phyloP scores from a whole-genome alignment of 2,113 vertebrate genomes.

The Aspidoscelis tigris region DNA sequence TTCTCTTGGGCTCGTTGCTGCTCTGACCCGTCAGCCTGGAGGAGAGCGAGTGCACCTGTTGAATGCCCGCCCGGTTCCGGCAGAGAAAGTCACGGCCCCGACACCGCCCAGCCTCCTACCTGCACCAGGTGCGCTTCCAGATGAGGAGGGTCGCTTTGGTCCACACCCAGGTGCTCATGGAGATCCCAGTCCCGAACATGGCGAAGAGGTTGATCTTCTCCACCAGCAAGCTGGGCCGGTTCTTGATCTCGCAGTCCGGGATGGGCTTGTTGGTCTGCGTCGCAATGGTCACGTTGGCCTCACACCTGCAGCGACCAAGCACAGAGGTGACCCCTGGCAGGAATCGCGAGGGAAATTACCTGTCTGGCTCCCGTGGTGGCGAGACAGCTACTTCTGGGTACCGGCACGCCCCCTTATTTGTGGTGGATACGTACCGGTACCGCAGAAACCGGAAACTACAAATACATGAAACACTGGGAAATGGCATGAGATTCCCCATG shows the following conservation, averaged over 20 bases:
- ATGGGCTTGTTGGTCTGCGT: slow-evolving; percentile 94
- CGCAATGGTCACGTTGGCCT: slow-evolving; percentile 96
- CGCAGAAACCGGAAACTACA: too few relatives aligned
- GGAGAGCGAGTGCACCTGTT: not conserved
- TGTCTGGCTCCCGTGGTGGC: too few relatives aligned
- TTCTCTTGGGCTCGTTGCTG: slow-evolving; percentile 94
- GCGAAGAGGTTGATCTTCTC: slow-evolving; percentile 99
- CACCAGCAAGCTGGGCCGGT: slow-evolving; percentile 93
- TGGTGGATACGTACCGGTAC: too few relatives aligned
- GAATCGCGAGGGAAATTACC: too few relatives aligned
- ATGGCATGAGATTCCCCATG: too few relatives aligned
- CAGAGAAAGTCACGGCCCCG: too few relatives aligned
- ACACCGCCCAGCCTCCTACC: slow-evolving; percentile 70
- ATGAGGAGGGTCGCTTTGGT: slow-evolving; percentile 98
- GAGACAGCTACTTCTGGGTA: too few relatives aligned
- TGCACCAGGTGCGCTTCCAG: slow-evolving; percentile 98
- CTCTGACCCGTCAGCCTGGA: slow-evolving; percentile 91
- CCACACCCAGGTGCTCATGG: slow-evolving; percentile 99
- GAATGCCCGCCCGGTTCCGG: too few relatives aligned
- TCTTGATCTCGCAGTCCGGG: slow-evolving; percentile 95
- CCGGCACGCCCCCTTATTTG: too few relatives aligned
- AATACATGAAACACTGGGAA: too few relatives aligned
- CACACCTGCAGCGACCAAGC: slow-evolving; percentile 77
- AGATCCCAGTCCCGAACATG: slow-evolving; percentile 96
- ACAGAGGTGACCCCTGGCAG: not conserved